Evolutionary conservation across 2,888 invertebrate genomes (phyloP), one percentile per base, ranked within the genome.

Genomic region (Darwinula stevensoni): DNA sequence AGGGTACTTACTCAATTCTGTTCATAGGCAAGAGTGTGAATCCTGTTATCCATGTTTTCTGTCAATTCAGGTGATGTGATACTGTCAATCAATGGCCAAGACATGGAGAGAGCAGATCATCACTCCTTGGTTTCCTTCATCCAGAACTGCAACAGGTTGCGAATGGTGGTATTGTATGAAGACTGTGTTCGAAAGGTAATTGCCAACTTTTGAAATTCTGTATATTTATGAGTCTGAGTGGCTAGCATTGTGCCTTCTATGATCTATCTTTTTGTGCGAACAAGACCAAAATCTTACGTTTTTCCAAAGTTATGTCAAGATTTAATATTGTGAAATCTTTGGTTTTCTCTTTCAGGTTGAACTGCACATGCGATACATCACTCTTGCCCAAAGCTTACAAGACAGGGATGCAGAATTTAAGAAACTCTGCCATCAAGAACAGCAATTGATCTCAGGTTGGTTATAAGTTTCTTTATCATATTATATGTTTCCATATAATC

Each of bases 161-260:
- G 88, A 33, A 78, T 88, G 72, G 86, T 88, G 16, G 88, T 91
- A 11, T 63, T 88, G 22, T 88, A 86, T 48, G 88, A 91, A 56
- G 84, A 91, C 49, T 84, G 88, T 45, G 84, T 86, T 2, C 63
- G 78, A 36, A 91, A 88, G 62, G 75, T 76, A 46, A 41, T 29
- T 29, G 29, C 29, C n/a, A 13, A 27, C 14, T n/a, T n/a, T n/a
- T n/a, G n/a, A n/a, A n/a, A n/a, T n/a, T n/a, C n/a, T n/a, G n/a
- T n/a, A n/a, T n/a, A n/a, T n/a, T n/a, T n/a, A n/a, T n/a, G n/a
- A n/a, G n/a, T n/a, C n/a, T n/a, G n/a, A n/a, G n/a, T n/a, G n/a
- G n/a, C n/a, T n/a, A n/a, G n/a, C n/a, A n/a, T n/a, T n/a, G n/a
- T n/a, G n/a, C n/a, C n/a, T n/a, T n/a, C n/a, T n/a, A n/a, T n/a